Conservation (phyloP, 2,113 vertebrate genomes). For the Nycticorax nycticorax region DNA sequence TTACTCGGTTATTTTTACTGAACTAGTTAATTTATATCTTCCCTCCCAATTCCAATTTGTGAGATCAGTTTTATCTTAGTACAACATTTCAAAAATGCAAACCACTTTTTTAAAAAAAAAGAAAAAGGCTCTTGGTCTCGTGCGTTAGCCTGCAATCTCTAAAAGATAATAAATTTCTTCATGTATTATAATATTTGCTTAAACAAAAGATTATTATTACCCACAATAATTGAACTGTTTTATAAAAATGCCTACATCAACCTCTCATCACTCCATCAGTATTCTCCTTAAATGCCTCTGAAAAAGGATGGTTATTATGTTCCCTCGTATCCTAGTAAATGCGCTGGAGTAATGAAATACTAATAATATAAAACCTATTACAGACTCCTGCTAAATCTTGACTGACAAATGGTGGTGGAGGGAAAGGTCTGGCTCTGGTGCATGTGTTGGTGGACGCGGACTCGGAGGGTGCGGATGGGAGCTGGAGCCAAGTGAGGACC, state of each 20-base stretch:
- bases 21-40: not conserved
- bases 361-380: conserved; percentile 9
- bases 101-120: not conserved
- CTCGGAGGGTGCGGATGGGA: not conserved
- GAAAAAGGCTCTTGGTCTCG: not conserved
- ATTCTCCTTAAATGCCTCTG: not conserved
- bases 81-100: not conserved
- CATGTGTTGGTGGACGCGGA: accelerated
- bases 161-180: not conserved
- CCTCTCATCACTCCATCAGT: not conserved
- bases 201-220: conserved; percentile 47
- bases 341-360: not conserved
- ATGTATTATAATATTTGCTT: not conserved
- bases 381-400: not conserved
- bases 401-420: not conserved
- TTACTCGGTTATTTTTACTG: not conserved
- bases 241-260: not conserved
- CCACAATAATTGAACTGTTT: conserved; percentile 9
- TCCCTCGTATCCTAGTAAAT: not conserved
- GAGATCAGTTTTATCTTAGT: not conserved
- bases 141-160: not conserved
- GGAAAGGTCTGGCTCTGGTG: not conserved
- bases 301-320: not conserved
- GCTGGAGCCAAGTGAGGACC: not conserved
- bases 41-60: not conserved